phyloP scores from a whole-genome alignment of 2,113 vertebrate species.

The Lichenostomus cassidix region DNA sequence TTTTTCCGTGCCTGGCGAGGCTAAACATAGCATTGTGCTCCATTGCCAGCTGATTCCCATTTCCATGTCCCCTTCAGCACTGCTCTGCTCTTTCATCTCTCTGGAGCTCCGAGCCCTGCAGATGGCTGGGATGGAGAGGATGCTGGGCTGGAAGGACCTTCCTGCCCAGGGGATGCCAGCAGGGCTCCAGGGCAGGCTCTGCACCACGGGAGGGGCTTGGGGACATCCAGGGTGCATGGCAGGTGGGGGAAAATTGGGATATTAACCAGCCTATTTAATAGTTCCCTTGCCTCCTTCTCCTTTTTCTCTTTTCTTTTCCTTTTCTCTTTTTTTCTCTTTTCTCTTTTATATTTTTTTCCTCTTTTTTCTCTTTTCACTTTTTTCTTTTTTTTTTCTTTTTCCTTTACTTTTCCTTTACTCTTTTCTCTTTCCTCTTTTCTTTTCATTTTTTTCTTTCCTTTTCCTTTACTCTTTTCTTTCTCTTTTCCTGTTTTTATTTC shows the following conservation, averaged over 20 bases:
- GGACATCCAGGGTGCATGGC: not conserved
- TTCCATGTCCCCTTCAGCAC: slow-evolving; percentile 27
- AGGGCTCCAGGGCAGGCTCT: not conserved
- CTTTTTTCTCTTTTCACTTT: no score
- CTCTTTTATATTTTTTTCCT: no score
- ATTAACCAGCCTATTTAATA: not conserved
- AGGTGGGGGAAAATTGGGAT: not conserved
- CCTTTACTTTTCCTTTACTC: no score
- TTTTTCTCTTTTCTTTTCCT: not conserved
- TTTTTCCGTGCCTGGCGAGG: slow-evolving; percentile 46
- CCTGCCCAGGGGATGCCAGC: not conserved
- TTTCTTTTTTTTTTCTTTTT: no score
- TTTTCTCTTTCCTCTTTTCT: no score
- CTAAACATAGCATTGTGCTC: slow-evolving; percentile 41
- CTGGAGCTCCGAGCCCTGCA: not conserved
- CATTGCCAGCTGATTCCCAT: slow-evolving; percentile 23
- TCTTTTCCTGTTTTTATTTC: not conserved
- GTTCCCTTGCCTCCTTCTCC: not conserved
- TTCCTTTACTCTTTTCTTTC: not conserved
- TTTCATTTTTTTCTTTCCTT: no score
- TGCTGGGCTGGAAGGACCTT: not conserved
- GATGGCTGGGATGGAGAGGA: not conserved
- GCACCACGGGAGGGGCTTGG: not conserved
- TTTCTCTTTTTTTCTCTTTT: not conserved
- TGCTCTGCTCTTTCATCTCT: slow-evolving; percentile 10